Conservation (phyloP, 2,113 vertebrate species). For the Serilophus lunatus region DNA sequence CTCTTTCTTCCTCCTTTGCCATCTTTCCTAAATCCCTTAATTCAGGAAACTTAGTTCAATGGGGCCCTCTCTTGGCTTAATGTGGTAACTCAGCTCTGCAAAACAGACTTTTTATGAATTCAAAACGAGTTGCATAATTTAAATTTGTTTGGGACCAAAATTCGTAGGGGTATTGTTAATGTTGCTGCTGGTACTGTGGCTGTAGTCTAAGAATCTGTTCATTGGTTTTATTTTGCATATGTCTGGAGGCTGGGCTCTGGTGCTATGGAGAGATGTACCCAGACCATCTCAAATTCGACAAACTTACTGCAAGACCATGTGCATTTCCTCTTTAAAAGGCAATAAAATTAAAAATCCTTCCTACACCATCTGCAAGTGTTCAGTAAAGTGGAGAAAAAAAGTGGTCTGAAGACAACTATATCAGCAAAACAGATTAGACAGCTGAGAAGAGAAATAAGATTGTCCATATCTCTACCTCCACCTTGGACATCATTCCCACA, state of each 20-base stretch:
- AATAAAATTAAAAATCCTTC: neutral
- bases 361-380: neutral
- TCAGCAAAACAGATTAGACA: neutral
- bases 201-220: neutral
- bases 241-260: neutral
- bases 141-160: neutral
- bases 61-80: conserved; percentile 61
- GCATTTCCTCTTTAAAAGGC: neutral
- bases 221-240: neutral
- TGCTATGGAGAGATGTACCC: neutral
- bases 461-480: neutral
- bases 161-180: neutral
- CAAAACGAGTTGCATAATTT: neutral
- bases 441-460: neutral
- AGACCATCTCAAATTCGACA: neutral
- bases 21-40: neutral
- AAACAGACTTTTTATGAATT: neutral
- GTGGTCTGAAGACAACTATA: neutral
- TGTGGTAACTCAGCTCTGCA: neutral
- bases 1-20: neutral
- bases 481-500: neutral
- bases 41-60: neutral
- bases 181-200: neutral
- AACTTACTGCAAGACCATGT: neutral
- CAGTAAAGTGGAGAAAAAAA: neutral